phyloP scores from a whole-genome alignment of 2,888 invertebrate species.

The Eilema caniola region DNA sequence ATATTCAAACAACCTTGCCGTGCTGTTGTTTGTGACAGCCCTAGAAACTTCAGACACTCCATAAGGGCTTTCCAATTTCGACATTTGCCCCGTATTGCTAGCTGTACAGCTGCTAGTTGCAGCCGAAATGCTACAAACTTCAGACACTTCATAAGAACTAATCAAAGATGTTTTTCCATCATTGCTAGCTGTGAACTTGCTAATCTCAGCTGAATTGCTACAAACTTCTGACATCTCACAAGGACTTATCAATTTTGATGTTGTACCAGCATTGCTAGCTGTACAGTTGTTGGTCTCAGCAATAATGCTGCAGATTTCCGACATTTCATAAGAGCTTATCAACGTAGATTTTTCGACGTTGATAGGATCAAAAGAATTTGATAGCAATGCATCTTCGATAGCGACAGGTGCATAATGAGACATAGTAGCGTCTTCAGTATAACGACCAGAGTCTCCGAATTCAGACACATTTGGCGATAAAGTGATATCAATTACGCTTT shows the following conservation, averaged over 20 bases:
- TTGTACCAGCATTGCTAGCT: conserved; percentile 66
- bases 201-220: conserved; percentile 42
- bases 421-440: conserved; percentile 77
- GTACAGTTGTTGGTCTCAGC: conserved; percentile 25
- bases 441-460: conserved; percentile 77
- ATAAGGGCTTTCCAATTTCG: neutral
- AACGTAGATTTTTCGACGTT: conserved; percentile 64
- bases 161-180: conserved; percentile 60
- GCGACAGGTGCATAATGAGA: conserved; percentile 69
- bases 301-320: conserved; percentile 51
- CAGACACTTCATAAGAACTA: conserved; percentile 52
- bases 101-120: conserved; percentile 24
- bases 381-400: conserved; percentile 78
- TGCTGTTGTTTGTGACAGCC: conserved; percentile 30
- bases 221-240: conserved; percentile 55
- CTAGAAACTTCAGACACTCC: conserved; percentile 47
- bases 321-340: conserved; percentile 50
- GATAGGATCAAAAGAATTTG: conserved; percentile 72
- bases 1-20: conserved; percentile 64
- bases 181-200: conserved; percentile 38
- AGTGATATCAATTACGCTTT: conserved; percentile 65
- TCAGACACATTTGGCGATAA: conserved; percentile 75
- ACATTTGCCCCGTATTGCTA: neutral
- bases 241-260: conserved; percentile 48
- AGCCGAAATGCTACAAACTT: conserved; percentile 47